Conservation (phyloP, 1,140 invertebrate genomes). For the Calosoma granatense region DNA sequence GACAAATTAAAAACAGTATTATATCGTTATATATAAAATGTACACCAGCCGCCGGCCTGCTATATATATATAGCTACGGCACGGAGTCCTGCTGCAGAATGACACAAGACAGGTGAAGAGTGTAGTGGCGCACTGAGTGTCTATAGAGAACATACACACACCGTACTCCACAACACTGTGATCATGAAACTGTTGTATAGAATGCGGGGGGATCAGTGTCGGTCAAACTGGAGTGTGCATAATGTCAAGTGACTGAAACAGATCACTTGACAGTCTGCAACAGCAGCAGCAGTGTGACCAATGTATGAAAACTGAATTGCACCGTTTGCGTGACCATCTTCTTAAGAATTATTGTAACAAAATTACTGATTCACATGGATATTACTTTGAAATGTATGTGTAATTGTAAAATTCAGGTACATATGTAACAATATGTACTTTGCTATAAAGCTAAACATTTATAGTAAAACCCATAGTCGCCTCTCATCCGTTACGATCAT, state of each 20-base stretch:
- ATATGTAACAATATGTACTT: slow-evolving; percentile 6
- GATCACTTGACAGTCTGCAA: too few species aligned
- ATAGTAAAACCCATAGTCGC: neutral
- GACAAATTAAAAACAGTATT: neutral
- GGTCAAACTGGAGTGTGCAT: too few species aligned
- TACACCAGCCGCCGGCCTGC: neutral
- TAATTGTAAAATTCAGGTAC: slow-evolving; percentile 8
- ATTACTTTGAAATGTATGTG: neutral
- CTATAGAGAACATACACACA: too few species aligned
- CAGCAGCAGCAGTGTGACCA: too few species aligned
- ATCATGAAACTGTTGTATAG: too few species aligned
- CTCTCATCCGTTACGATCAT: neutral
- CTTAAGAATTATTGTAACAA: neutral
- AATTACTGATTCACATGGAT: slow-evolving; percentile 1
- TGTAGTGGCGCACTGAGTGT: too few species aligned
- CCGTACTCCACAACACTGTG: too few species aligned
- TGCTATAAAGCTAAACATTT: slow-evolving; percentile 8
- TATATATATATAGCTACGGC: neutral
- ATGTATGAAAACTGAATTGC: neutral
- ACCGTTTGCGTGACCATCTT: neutral
- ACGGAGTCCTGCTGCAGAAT: too few species aligned
- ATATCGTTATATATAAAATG: neutral
- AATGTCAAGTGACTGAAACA: too few species aligned
- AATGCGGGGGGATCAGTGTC: too few species aligned
- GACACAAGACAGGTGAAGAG: too few species aligned